phyloP scores from a whole-genome alignment of 2,113 vertebrate species.

The Colaptes auratus region DNA sequence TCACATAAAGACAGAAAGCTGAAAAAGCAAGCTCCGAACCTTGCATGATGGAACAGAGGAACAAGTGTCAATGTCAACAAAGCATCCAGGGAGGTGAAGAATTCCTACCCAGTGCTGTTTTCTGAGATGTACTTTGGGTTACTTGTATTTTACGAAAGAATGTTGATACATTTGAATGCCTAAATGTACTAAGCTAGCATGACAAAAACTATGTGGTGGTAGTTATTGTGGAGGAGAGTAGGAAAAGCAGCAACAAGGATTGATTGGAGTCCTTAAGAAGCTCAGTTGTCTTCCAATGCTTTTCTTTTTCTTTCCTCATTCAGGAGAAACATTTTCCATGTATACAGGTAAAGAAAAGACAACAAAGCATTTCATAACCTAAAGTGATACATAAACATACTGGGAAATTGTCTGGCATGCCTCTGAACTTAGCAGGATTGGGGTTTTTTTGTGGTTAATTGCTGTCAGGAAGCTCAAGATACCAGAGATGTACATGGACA shows the following conservation, averaged over 20 bases:
- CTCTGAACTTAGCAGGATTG: neutral
- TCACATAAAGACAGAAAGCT: neutral
- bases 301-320: neutral
- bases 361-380: neutral
- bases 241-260: neutral
- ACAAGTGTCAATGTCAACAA: neutral
- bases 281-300: neutral
- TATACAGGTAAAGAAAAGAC: neutral
- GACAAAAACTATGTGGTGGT: neutral
- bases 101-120: neutral
- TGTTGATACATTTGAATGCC: neutral
- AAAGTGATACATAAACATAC: neutral
- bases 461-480: neutral
- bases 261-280: slow-evolving; percentile 28
- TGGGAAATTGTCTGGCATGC: neutral
- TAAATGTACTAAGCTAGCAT: neutral
- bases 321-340: neutral
- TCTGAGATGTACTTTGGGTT: neutral
- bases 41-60: neutral
- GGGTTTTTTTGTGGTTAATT: neutral
- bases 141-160: neutral
- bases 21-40: neutral
- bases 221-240: neutral
- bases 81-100: neutral
- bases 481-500: neutral